phyloP scores from a whole-genome alignment of 2,797 vertebrate species.

The Oceanodroma leucorhoa region DNA sequence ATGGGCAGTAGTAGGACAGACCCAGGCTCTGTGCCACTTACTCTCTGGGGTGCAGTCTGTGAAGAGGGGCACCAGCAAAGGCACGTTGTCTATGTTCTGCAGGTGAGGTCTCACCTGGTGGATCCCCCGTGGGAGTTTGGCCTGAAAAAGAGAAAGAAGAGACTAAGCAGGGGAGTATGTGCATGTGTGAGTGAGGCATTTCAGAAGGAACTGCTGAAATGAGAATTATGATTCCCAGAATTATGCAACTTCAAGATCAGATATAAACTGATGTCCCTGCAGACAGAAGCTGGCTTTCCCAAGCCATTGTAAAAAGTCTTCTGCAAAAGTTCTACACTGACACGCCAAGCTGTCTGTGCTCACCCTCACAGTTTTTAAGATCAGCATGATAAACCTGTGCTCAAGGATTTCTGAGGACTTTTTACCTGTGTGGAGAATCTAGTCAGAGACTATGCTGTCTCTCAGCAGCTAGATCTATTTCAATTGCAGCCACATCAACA shows the following conservation, averaged over 20 bases:
- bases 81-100: constrained; percentile 98
- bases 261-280: neutral
- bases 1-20: neutral
- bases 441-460: neutral
- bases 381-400: neutral
- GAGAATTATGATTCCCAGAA: neutral
- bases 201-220: neutral
- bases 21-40: constrained; percentile 70
- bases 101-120: constrained; percentile 97
- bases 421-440: neutral
- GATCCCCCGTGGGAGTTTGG: constrained; percentile 96
- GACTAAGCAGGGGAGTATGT: neutral
- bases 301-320: neutral
- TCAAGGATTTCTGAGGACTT: neutral
- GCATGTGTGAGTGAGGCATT: neutral
- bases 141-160: constrained; percentile 75
- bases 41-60: constrained; percentile 98
- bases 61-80: constrained; percentile 95
- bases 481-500: neutral
- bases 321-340: neutral
- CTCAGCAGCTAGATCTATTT: neutral
- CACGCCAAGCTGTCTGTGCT: neutral
- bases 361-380: neutral
- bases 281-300: neutral
- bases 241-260: neutral